phyloP scores from a whole-genome alignment of 2,113 vertebrate genomes.

The Manacus vitellinus region DNA sequence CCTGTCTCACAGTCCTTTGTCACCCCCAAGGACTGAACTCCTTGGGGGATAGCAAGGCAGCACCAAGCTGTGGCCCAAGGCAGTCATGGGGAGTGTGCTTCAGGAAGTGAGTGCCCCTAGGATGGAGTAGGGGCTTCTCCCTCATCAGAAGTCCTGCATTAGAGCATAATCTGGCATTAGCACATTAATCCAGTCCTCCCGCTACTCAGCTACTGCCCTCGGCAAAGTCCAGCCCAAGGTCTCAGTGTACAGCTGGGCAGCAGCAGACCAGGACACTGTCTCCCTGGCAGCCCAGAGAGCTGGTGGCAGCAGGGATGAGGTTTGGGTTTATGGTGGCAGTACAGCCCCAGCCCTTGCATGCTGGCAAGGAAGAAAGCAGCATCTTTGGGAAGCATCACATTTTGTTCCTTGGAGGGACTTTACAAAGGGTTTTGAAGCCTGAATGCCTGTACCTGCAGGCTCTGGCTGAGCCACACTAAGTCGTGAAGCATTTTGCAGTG shows the following conservation, averaged over 20 bases:
- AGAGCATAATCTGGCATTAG: slow-evolving; percentile 63
- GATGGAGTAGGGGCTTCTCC: neutral
- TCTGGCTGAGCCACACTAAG: neutral
- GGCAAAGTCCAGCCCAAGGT: neutral
- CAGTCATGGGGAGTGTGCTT: neutral
- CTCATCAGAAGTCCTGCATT: slow-evolving; percentile 36
- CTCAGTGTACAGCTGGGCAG: neutral
- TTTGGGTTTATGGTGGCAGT: neutral
- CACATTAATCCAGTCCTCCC: neutral
- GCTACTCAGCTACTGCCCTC: neutral
- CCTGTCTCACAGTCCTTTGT: neutral
- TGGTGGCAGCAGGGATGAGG: neutral
- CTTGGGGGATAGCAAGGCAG: neutral
- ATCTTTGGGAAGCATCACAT: neutral
- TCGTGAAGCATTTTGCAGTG: neutral
- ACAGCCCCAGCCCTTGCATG: rapidly evolving
- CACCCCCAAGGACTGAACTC: neutral
- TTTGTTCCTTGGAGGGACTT: neutral
- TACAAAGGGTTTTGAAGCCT: rapidly evolving
- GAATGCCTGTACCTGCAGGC: neutral
- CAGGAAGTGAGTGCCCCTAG: neutral
- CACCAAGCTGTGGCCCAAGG: neutral
- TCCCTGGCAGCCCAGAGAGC: neutral
- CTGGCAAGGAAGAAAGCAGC: neutral
- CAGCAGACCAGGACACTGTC: neutral